These are phyloP conservation scores for Lepus townsendii DNA, from an alignment of 2,797 vertebrate species.

Conservation along the genomic window DNA sequence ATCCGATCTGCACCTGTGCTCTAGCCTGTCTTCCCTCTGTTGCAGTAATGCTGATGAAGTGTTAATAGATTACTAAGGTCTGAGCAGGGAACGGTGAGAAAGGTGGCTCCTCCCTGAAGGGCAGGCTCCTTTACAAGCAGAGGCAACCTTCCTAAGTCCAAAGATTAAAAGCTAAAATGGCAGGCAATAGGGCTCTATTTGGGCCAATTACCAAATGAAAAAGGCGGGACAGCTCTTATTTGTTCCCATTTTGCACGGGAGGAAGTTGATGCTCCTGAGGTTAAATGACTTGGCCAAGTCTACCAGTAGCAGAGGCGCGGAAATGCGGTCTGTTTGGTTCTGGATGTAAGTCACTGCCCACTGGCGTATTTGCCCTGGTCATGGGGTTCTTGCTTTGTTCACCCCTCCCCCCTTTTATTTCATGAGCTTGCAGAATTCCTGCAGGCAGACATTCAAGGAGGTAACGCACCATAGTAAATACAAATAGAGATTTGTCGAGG, in stretches of 20 bases:
- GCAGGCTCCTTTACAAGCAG: neutral
- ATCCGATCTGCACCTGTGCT: neutral
- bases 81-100: neutral
- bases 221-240: neutral
- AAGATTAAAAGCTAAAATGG: conserved; percentile 49
- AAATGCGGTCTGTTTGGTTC: neutral
- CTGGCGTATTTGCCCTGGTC: neutral
- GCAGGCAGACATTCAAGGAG: neutral
- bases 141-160: conserved; percentile 43
- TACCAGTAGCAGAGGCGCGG: neutral
- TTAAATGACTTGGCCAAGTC: neutral
- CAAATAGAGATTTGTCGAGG: neutral
- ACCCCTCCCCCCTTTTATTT: neutral
- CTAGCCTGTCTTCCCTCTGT: neutral
- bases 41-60: neutral
- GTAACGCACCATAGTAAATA: neutral
- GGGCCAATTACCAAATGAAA: neutral
- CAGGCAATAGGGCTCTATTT: neutral
- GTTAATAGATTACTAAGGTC: neutral
- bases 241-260: neutral
- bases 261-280: neutral
- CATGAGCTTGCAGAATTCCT: neutral
- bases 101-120: conserved; percentile 23
- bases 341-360: neutral
- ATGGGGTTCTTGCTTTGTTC: neutral